Base-by-base conservation (phyloP, 2,113 vertebrate species). In the Mus pahari region DNA sequence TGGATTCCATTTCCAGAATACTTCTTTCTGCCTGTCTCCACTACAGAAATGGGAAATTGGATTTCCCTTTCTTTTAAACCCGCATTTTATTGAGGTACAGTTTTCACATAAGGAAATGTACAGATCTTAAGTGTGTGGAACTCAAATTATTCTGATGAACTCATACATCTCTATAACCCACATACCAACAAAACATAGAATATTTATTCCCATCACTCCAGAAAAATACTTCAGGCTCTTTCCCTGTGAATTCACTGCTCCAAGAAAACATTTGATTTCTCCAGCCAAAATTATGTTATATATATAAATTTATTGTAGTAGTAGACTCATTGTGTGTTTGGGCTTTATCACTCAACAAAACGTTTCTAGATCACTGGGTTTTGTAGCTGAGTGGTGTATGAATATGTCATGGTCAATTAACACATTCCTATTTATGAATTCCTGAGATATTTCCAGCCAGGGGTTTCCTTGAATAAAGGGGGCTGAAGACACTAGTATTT, bases 211-310 rank as follows among this genome's bases (percentile, higher is more conserved):
- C 19, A 48, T 95, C 60, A 26, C 24, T 89, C 39, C 26, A 91
- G 87, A 86, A 78, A n/a, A 86, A 26, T 81, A 12, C 42, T 74
- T 50, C 70, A 5, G 60, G 12, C 6, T 26, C 48, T 74, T 87
- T 84, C 39, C 73, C 24, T 77, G 24, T 62, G 39, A 75, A 95
- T 71, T 31, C 16, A 17, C 17, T 89, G 19, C 5, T 50, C 36
- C n/a, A 64, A 62, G 36, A 1, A 79, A 87, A 78, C 12, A 89
- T 92, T 78, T 83, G 53, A 68, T 91, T 92, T 88, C 89, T 88
- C 6, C 6, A 22, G 78, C 13, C 14, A 50, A 95, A 70, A 66
- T n/a, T 36, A 24, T 90, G 19, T 36, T 24, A 60, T 28, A 68
- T 28, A 68, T 31, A 24, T 42, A 24, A 70, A 5, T 58, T 42